phyloP scores from a whole-genome alignment of 2,797 vertebrate species.

The Glyptemys insculpta region DNA sequence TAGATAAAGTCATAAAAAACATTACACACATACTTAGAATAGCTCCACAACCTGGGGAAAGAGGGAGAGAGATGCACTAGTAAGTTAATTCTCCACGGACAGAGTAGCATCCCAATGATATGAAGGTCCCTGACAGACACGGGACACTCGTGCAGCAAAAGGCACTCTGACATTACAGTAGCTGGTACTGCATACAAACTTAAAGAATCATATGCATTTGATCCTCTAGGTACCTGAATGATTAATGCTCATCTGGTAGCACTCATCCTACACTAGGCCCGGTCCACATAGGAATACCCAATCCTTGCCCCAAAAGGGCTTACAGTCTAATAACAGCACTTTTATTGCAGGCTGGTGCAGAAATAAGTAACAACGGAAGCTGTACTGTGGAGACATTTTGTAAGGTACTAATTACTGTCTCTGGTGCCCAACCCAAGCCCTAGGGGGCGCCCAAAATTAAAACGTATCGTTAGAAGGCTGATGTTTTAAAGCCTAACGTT shows the following conservation, averaged over 20 bases:
- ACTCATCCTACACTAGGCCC: not conserved
- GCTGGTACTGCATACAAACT: not conserved
- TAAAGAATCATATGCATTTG: not conserved
- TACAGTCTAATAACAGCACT: not conserved
- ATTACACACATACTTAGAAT: not conserved
- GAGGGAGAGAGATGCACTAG: not conserved
- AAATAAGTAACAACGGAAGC: not conserved
- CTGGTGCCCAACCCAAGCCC: not conserved
- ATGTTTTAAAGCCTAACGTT: not conserved
- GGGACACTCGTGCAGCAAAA: not conserved
- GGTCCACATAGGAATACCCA: not conserved
- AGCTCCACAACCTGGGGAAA: fast-evolving
- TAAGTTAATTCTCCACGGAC: not conserved
- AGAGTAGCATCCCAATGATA: not conserved
- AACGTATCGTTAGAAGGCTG: not conserved
- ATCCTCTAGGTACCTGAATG: not conserved
- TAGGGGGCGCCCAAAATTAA: not conserved
- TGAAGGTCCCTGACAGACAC: not conserved
- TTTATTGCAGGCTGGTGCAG: not conserved
- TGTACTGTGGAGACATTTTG: not conserved
- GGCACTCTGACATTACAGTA: not conserved
- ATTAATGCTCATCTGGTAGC: not conserved
- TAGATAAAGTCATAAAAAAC: not conserved
- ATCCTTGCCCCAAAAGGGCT: not conserved
- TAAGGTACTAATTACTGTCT: not conserved